Evolutionary conservation across 2,888 invertebrate species (phyloP).

Genomic region (Spodoptera exigua): DNA sequence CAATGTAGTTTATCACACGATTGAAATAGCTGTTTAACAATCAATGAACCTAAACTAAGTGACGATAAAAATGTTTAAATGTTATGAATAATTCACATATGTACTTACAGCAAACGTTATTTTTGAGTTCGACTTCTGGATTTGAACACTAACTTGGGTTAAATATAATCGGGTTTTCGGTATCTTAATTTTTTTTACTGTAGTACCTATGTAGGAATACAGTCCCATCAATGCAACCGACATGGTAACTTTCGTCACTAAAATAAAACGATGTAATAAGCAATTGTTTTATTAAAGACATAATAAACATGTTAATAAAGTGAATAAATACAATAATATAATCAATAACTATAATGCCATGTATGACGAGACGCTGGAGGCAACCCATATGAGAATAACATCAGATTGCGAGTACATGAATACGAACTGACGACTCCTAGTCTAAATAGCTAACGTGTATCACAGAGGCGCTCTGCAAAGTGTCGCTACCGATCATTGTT

Average conservation of each 20-base stretch:
- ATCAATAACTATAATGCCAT: slow-evolving; percentile 77
- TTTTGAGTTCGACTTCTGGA: too few relatives aligned
- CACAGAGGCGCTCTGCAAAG: slow-evolving; percentile 82
- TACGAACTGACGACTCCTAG: slow-evolving; percentile 75
- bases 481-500: slow-evolving; percentile 67
- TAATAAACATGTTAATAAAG: slow-evolving; percentile 89
- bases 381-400: slow-evolving; percentile 74
- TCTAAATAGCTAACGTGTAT: slow-evolving; percentile 81
- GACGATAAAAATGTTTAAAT: too few relatives aligned
- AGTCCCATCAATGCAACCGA: too few relatives aligned
- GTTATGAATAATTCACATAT: too few relatives aligned
- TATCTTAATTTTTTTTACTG: too few relatives aligned
- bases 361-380: slow-evolving; percentile 75
- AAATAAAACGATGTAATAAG: slow-evolving; percentile 76
- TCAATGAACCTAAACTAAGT: too few relatives aligned
- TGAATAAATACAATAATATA: slow-evolving; percentile 87
- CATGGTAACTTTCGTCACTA: slow-evolving; percentile 10
- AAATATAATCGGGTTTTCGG: too few relatives aligned
- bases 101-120: too few relatives aligned
- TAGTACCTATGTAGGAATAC: too few relatives aligned
- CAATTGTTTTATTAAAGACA: slow-evolving; percentile 89
- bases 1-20: too few relatives aligned
- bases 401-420: slow-evolving; percentile 71
- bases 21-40: too few relatives aligned
- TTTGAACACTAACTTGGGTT: too few relatives aligned